A percentile compares a stretch with the other conserved stretches of the same genome.
phyloP scores from a whole-genome alignment of 1,140 invertebrate genomes.

The Drosophila saltans region DNA sequence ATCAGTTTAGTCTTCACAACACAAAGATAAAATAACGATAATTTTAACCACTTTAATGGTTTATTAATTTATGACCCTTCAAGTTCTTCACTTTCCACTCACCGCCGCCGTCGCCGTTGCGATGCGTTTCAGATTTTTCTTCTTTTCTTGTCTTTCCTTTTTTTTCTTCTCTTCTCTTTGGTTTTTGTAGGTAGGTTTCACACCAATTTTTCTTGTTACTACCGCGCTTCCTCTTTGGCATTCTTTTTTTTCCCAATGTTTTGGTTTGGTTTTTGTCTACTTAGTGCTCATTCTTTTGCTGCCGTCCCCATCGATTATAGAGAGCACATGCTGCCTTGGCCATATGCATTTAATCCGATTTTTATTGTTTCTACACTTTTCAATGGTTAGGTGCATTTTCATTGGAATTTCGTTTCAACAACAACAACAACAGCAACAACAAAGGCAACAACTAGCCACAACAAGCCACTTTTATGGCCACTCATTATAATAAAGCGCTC shows the following conservation, averaged over 20 bases:
- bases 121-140: slow-evolving; percentile 63
- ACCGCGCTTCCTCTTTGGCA: slow-evolving; percentile 56
- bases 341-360: slow-evolving; percentile 78
- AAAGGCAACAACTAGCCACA: slow-evolving; percentile 20
- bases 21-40: slow-evolving; percentile 83
- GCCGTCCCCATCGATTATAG: slow-evolving; percentile 76
- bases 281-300: slow-evolving; percentile 47
- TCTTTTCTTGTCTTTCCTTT: slow-evolving; percentile 38
- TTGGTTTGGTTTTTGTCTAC: slow-evolving; percentile 34
- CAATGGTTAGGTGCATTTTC: slow-evolving; percentile 78
- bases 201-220: slow-evolving; percentile 72
- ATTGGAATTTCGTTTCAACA: slow-evolving; percentile 61
- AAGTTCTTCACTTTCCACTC: slow-evolving; percentile 81
- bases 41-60: slow-evolving; percentile 83
- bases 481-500: slow-evolving; percentile 82
- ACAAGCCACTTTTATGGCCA: slow-evolving; percentile 75
- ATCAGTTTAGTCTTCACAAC: slow-evolving; percentile 83
- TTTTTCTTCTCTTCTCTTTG: slow-evolving; percentile 13
- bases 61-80: slow-evolving; percentile 83
- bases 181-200: slow-evolving; percentile 67
- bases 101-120: slow-evolving; percentile 47
- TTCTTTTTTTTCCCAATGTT: slow-evolving; percentile 24
- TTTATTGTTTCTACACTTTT: slow-evolving; percentile 82
- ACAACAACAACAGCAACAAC: slow-evolving; percentile 28
- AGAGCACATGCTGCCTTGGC: slow-evolving; percentile 54